Evolutionary conservation across 64 coral and sea anemone species (phyloP).

Genomic region (Platygyra sinensis): DNA sequence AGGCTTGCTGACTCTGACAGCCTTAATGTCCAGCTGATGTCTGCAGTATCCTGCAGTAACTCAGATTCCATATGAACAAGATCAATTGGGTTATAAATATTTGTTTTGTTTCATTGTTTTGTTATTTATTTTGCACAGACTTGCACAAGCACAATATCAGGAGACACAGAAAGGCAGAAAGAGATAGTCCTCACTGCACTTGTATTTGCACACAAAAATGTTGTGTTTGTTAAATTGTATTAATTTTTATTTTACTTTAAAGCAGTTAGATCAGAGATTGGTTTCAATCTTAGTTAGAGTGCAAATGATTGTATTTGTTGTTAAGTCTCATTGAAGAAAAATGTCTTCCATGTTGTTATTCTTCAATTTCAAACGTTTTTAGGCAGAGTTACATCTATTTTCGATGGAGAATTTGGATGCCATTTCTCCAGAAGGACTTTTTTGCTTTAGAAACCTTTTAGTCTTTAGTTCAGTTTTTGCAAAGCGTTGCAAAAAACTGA

Average conservation of each 20-base stretch:
- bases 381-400: neutral
- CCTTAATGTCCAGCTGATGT: neutral
- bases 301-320: neutral
- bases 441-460: neutral
- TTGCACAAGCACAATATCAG: constrained; percentile 83
- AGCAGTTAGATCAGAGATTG: neutral
- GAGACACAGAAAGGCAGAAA: constrained; percentile 75
- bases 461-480: no score
- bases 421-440: no score
- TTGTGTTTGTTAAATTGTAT: neutral
- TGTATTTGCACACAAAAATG: neutral
- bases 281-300: constrained; percentile 1
- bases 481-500: no score
- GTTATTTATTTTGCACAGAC: constrained; percentile 75
- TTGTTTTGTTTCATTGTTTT: constrained; percentile 53
- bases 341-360: neutral
- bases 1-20: neutral
- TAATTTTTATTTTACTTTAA: neutral
- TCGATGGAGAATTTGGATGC: neutral
- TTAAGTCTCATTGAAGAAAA: neutral
- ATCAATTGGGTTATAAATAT: neutral
- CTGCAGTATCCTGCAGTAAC: neutral
- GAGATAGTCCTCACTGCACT: constrained; percentile 44
- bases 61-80: neutral
- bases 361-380: neutral